Conservation (phyloP, 1,140 invertebrate species). For the Agrypnia vestita region DNA sequence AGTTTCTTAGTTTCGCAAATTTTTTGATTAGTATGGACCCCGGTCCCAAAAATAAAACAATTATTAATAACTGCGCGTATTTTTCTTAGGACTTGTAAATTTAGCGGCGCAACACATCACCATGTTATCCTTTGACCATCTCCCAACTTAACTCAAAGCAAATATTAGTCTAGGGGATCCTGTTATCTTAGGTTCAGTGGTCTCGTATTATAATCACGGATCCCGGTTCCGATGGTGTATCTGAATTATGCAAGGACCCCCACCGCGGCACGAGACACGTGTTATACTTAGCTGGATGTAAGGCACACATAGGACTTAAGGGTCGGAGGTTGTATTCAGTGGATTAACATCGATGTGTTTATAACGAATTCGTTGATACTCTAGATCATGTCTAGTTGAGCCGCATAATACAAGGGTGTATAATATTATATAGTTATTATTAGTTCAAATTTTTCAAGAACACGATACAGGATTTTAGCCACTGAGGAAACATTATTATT, state of each 20-base stretch:
- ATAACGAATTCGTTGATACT: background rate
- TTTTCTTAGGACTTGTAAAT: no score
- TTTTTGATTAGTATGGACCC: no score
- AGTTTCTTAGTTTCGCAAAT: no score
- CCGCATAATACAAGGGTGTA: no score
- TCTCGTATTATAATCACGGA: constrained; percentile 26
- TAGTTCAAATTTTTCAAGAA: no score
- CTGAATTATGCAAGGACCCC: constrained; percentile 25
- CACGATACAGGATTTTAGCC: no score
- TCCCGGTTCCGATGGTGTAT: background rate
- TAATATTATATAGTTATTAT: no score
- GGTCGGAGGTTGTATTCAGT: background rate
- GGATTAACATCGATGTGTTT: background rate
- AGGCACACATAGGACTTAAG: background rate
- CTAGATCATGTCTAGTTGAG: no score
- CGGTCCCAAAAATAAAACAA: no score
- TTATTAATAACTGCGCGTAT: no score
- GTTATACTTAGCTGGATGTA: background rate
- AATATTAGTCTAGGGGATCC: constrained; percentile 25
- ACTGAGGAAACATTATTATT: no score
- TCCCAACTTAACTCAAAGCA: constrained; percentile 35
- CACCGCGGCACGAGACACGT: background rate
- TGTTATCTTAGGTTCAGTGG: constrained; percentile 44
- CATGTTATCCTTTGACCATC: background rate
- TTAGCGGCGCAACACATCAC: background rate